These are phyloP conservation scores for Bombycilla garrulus DNA, from an alignment of 2,113 vertebrate species.

Conservation along the genomic window DNA sequence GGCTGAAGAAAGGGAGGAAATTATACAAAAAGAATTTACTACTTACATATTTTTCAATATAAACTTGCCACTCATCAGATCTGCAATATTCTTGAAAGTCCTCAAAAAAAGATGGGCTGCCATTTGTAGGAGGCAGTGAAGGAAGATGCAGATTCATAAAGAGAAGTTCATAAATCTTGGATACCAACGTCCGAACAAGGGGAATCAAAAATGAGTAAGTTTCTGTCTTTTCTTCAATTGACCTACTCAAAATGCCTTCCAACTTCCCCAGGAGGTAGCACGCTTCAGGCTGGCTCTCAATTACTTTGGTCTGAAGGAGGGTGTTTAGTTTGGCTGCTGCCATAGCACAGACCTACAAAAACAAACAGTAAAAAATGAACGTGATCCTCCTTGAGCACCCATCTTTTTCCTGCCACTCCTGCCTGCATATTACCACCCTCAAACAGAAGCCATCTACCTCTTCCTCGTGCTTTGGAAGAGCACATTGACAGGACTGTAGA, in stretches of 20 bases:
- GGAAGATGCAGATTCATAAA: conserved; percentile 97
- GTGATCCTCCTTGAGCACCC: background rate
- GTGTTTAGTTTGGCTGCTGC: conserved; percentile 95
- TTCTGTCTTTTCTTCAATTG: conserved; percentile 85
- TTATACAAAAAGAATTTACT: background rate
- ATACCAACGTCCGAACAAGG: conserved; percentile 89
- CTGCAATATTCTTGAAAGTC: conserved; percentile 94
- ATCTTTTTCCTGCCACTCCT: background rate
- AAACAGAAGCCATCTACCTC: background rate
- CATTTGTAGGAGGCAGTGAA: conserved; percentile 89
- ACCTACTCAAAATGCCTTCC: conserved; percentile 87
- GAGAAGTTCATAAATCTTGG: conserved; percentile 92
- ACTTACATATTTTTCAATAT: conserved; percentile 97
- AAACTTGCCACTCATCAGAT: conserved; percentile 92
- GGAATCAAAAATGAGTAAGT: conserved; percentile 93
- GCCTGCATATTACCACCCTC: background rate
- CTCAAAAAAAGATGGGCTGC: conserved; percentile 95
- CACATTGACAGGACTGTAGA: background rate
- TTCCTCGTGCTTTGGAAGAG: background rate
- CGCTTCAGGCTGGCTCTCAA: conserved; percentile 91
- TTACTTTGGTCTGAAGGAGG: conserved; percentile 91
- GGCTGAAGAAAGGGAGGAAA: background rate
- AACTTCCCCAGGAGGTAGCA: conserved; percentile 92
- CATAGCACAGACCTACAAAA: conserved; percentile 87
- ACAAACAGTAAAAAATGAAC: background rate